Evolutionary conservation across 1,140 invertebrate genomes (phyloP), one percentile per base, ranked within the genome.

Genomic region (Apis cerana): DNA sequence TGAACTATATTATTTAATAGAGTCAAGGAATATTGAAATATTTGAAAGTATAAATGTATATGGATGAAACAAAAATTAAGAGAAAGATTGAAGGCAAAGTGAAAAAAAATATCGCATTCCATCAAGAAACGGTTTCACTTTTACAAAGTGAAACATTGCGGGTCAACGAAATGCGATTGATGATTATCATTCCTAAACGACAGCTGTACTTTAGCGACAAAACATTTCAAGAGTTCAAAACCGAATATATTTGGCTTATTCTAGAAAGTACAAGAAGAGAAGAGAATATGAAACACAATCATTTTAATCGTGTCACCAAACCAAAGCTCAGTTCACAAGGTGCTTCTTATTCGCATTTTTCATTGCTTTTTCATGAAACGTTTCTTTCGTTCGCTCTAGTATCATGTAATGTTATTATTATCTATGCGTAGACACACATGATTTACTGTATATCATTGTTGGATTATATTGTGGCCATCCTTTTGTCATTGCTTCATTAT

Each of bases 361-460:
- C 72, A 82, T 88, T 72, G 77, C 80, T 89, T 89, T 89, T 83
- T 80, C 15, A 64, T 89, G 23, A 54, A 64, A 81, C 54, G 43
- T 80, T 88, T 83, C 56, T 80, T 85, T 75, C 27, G 74, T 87
- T 87, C 69, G 86, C 82, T 83, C 81, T 78, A 84, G 75, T 88
- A 88, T 75, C 64, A 74, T 81, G 84, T 89, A 64, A 69, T 83
- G 48, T 75, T 75, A 62, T 75, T 54, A 71, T 68, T 68, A 68
- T 65, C 17, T 74, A 80, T 75, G 75, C 71, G 89, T 90, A 90
- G 89, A 82, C 80, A 59, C 21, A 74, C 23, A 80, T 27, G 80
- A 68, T 86, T 69, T 69, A 83, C 83, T 89, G 83, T 88, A 74
- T 86, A 90, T 89, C 77, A 76, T 82, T 89, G 86, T 87, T 86